Conservation (phyloP, 1,140 invertebrate species). For the Saccostrea echinata region DNA sequence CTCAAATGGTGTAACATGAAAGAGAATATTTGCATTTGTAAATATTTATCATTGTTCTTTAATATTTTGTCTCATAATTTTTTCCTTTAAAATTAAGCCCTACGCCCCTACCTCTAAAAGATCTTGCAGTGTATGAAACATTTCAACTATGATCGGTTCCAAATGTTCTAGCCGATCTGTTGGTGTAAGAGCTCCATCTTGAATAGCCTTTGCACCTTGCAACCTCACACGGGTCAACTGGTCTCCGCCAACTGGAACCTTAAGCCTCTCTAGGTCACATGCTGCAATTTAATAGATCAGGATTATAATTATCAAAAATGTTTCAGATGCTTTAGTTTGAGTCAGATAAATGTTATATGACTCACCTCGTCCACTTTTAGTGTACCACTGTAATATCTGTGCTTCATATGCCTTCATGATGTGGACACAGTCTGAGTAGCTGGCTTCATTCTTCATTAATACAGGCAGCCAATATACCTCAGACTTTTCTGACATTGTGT, state of each 20-base stretch:
- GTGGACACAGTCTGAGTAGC: slow-evolving; percentile 47
- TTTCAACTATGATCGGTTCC: slow-evolving; percentile 40
- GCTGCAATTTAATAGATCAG: neutral
- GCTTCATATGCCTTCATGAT: slow-evolving; percentile 50
- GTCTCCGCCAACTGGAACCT: slow-evolving; percentile 48
- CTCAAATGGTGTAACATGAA: neutral
- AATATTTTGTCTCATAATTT: too few species aligned
- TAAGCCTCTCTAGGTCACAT: slow-evolving; percentile 27
- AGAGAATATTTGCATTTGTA: neutral
- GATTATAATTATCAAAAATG: too few species aligned
- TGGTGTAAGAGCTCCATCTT: slow-evolving; percentile 10
- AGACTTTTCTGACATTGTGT: neutral
- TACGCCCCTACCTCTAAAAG: slow-evolving; percentile 32
- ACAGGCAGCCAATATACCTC: slow-evolving; percentile 7
- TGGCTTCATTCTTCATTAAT: slow-evolving; percentile 54
- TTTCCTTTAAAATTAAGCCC: too few species aligned
- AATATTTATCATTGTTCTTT: neutral
- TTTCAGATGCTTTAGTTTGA: too few species aligned
- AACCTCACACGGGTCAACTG: slow-evolving; percentile 42
- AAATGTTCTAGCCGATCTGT: slow-evolving; percentile 41
- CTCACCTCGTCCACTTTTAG: slow-evolving; percentile 48
- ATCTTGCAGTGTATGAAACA: slow-evolving; percentile 48
- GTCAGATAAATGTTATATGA: neutral
- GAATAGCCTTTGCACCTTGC: slow-evolving; percentile 28
- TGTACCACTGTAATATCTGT: slow-evolving; percentile 33